Base-by-base conservation (phyloP, 2,888 invertebrate genomes). In the Dugesia japonica region DNA sequence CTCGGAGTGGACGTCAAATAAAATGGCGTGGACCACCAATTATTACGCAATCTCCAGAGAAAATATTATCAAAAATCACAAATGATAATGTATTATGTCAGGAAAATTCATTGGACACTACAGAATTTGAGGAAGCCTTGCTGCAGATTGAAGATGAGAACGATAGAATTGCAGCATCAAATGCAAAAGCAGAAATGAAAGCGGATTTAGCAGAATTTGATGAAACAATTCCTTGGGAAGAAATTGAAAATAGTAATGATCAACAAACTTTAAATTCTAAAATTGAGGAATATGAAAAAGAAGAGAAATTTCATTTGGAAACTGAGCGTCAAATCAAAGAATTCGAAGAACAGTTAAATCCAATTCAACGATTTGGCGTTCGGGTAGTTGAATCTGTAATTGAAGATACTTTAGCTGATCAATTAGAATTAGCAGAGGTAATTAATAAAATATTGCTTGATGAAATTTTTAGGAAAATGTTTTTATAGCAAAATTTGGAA, bases 301-400 rank as follows among this genome's bases (percentile, higher is more conserved):
- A 42, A 74, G 74, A 78, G 17, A 23, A 71, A 27, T 27, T 71
- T 71, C 72, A 73, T 42, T 42, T 27, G 33, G 33, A 77, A 38
- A 78, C 73, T 0, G 79, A 78, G 71, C 27, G 33, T 26, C 78
- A 78, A 38, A 42, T 78, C 17, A 38, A 42, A 26, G 73, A 56
- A n/a, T 73, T 78, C 17, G 78, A 78, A 31, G 76, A 77, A 28
- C 86, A 97, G 94, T 86, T 97, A 79, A 90, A 90, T 38, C 92
- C 94, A 0, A 90, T 98, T 79, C 97, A 98, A 86, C 89, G 90
- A 76, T 97, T 94, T 86, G 97, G 97, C 20, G 91, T 97, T 89
- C 88, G 89, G 26, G 90, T 92, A 82, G 90, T 95, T 81, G 97
- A 97, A 86, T 89, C 89, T 80, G 90, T 91, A 77, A 90, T 91